Conservation (phyloP, 2,888 invertebrate genomes). For the Fissipunctia ypsillon region DNA sequence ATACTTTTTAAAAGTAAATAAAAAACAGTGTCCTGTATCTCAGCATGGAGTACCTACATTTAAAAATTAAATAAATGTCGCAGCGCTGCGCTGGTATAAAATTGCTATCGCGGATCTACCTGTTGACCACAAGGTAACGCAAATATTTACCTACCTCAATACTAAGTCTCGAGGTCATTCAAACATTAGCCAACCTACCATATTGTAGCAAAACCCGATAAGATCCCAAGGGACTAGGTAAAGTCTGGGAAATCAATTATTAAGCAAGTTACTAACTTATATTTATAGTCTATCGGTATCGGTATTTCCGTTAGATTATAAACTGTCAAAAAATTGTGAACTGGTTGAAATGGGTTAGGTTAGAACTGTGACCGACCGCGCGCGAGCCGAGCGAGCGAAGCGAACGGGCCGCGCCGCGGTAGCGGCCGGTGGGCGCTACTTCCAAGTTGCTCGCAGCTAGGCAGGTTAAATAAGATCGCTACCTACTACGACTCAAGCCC, state of each 20-base stretch:
- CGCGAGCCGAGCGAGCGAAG: too few species aligned
- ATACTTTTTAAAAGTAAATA: too few species aligned
- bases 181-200: conserved; percentile 10
- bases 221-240: neutral
- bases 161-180: conserved; percentile 12
- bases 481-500: conserved; percentile 19
- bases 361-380: too few species aligned
- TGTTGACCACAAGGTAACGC: neutral
- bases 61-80: neutral
- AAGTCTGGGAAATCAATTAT: neutral
- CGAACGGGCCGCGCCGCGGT: too few species aligned
- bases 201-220: neutral
- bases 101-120: neutral
- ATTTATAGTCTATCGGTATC: too few species aligned
- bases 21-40: too few species aligned
- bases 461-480: conserved; percentile 3
- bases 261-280: too few species aligned
- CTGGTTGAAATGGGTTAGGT: too few species aligned
- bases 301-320: too few species aligned
- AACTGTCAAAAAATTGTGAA: too few species aligned
- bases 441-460: too few species aligned
- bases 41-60: neutral
- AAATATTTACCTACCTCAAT: conserved; percentile 18
- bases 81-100: neutral
- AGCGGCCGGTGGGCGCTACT: too few species aligned